Evolutionary conservation across 2,888 invertebrate genomes (phyloP).

Genomic region (Acrocyrtus sp.): DNA sequence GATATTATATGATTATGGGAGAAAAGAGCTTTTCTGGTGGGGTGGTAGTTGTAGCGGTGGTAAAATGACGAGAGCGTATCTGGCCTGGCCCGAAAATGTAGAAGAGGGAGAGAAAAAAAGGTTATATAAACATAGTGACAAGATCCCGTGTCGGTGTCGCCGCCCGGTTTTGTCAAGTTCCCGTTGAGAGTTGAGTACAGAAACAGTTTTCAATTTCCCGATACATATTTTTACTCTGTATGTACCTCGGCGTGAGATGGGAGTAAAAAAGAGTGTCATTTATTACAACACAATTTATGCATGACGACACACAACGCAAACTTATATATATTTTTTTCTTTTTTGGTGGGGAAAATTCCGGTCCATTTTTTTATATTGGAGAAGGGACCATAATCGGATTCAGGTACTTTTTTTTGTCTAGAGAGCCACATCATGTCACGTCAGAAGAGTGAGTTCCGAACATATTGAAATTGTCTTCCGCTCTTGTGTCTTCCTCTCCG

Average conservation of each 20-base stretch:
- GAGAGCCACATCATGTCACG: slow-evolving; percentile 1
- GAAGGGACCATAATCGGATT: slow-evolving; percentile 11
- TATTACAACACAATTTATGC: slow-evolving; percentile 39
- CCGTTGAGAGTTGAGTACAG: neutral
- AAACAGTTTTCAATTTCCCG: neutral
- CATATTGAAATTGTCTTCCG: slow-evolving; percentile 2
- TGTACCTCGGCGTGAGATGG: neutral
- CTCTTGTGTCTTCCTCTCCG: neutral
- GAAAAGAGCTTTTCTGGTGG: too few species aligned
- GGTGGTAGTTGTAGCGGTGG: neutral
- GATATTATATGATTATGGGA: neutral
- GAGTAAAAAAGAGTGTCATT: slow-evolving; percentile 36
- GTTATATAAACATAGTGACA: slow-evolving; percentile 40
- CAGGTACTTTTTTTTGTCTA: slow-evolving; percentile 36
- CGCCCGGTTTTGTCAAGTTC: neutral
- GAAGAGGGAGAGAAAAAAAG: slow-evolving; percentile 8
- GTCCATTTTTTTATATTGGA: too few species aligned
- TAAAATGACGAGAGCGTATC: neutral
- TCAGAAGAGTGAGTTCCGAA: slow-evolving; percentile 13
- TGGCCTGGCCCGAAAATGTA: too few species aligned
- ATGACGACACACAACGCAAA: slow-evolving; percentile 31
- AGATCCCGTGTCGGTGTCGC: neutral
- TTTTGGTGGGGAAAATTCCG: neutral
- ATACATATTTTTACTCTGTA: neutral
- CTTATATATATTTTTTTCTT: too few species aligned